Base-by-base conservation (phyloP, 2,797 vertebrate species). In the Sebastes oblongus region DNA sequence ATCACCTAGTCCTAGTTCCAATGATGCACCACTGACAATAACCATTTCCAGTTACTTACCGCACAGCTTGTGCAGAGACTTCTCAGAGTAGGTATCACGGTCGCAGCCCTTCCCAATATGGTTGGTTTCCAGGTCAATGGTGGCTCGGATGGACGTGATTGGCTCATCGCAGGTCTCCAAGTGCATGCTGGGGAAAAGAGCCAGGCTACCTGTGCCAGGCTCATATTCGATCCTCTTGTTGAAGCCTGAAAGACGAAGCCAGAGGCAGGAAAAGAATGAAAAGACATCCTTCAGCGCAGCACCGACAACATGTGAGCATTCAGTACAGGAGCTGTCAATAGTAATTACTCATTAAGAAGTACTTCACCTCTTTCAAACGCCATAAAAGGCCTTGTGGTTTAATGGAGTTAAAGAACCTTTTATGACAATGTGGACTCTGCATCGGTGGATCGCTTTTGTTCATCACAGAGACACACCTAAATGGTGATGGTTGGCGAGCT, bases 101-200 rank as follows among this genome's bases (percentile, higher is more conserved):
- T 99, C 98, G 0, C 98, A 99, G 85, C 98, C 98, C 89, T 99
- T 99, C 62, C 98, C 98, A 4, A 99, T 99, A 77, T 99, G 98
- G 87, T 94, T 97, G 69, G 98, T 99, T 94, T 99, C 98, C 22
- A 99, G 95, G 78, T 98, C 97, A 72, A 99, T 93, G 0, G 81
- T 97, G 72, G 96, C 97, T 85, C 94, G 95, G 77, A 99, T 95
- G 0, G 97, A 99, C 0, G 97, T 97, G 88, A 99, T 95, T 2
- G 98, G 96, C 85, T 97, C 97, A 0, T 97, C 97, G 4, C 98
- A 99, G 0, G 97, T 99, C 94, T 99, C 98, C 95, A 99, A 92
- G 87, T 93, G 97, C 94, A 98, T 95, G 76, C 94, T 95, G 4
- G 98, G 98, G 89, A 99, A 99, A 70, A 99, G 96, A 6, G 97